Conservation (phyloP, 2,888 invertebrate genomes). For the Blera fallax region DNA sequence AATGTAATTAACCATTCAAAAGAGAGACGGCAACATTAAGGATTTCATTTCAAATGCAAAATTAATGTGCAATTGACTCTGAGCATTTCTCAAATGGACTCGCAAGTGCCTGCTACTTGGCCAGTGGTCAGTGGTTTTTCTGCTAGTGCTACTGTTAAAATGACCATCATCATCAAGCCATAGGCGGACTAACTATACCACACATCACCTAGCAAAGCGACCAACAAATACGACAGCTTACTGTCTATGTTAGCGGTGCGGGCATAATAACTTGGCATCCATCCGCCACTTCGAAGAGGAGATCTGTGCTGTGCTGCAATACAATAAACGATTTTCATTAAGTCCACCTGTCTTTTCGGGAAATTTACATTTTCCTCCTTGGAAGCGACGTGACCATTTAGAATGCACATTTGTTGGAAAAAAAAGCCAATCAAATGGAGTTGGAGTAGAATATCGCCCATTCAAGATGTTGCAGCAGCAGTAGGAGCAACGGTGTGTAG, state of each 20-base stretch:
- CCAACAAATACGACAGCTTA: conserved; percentile 49
- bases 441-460: conserved; percentile 57
- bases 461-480: not conserved
- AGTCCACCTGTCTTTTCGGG: conserved; percentile 68
- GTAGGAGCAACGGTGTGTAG: conserved; percentile 7
- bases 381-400: conserved; percentile 63
- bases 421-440: conserved; percentile 48
- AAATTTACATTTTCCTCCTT: conserved; percentile 69
- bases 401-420: conserved; percentile 41
- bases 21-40: conserved; percentile 53
- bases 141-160: conserved; percentile 55
- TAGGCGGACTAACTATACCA: not conserved
- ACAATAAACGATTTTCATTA: conserved; percentile 70
- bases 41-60: conserved; percentile 71
- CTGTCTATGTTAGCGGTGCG: conserved; percentile 41
- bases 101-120: not conserved
- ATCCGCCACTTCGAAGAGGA: conserved; percentile 6
- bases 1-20: conserved; percentile 48
- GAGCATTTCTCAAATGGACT: conserved; percentile 55
- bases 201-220: not conserved
- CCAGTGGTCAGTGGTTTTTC: not conserved
- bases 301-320: not conserved
- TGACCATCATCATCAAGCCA: conserved; percentile 43
- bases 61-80: conserved; percentile 62
- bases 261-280: conserved; percentile 48